These are phyloP conservation scores for Chiridota heheva DNA, from an alignment of 35 echinoderm and acorn worm genomes.

Conservation along the genomic window DNA sequence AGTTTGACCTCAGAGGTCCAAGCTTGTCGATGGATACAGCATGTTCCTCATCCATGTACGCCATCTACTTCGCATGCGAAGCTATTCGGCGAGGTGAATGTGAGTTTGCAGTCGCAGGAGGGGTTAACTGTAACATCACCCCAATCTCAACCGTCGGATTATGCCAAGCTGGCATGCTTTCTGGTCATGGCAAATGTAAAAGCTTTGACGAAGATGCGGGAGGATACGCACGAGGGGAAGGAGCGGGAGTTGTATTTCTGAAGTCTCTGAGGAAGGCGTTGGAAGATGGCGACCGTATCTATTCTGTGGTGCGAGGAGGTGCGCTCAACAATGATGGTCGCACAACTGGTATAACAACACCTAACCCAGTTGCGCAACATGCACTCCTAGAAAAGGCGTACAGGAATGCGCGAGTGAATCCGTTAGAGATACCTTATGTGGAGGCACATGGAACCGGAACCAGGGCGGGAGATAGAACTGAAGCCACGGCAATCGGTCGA, in stretches of 20 bases:
- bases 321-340: slow-evolving; percentile 50
- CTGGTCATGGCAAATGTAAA: slow-evolving; percentile 48
- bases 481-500: slow-evolving; percentile 29
- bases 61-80: slow-evolving; percentile 24
- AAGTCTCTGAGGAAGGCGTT: slow-evolving; percentile 31
- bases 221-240: slow-evolving; percentile 42
- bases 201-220: slow-evolving; percentile 46
- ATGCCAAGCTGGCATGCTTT: slow-evolving; percentile 56
- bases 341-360: slow-evolving; percentile 41
- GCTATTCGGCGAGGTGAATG: slow-evolving; percentile 14
- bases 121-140: slow-evolving; percentile 46
- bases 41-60: slow-evolving; percentile 36
- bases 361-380: slow-evolving; percentile 27
- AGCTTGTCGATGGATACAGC: slow-evolving; percentile 19
- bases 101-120: slow-evolving; percentile 60
- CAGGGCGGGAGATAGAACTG: slow-evolving; percentile 31
- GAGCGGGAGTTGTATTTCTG: slow-evolving; percentile 51
- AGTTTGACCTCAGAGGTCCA: slow-evolving; percentile 35
- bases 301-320: slow-evolving; percentile 40
- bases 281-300: slow-evolving; percentile 43
- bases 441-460: slow-evolving; percentile 58
- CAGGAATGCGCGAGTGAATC: slow-evolving; percentile 9
- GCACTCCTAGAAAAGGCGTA: slow-evolving; percentile 10
- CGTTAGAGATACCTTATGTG: slow-evolving; percentile 34
- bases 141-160: slow-evolving; percentile 19